A percentile compares a stretch with the other conserved stretches of the same genome.
phyloP scores from a whole-genome alignment of 2,113 vertebrate species.

The Egretta garzetta region DNA sequence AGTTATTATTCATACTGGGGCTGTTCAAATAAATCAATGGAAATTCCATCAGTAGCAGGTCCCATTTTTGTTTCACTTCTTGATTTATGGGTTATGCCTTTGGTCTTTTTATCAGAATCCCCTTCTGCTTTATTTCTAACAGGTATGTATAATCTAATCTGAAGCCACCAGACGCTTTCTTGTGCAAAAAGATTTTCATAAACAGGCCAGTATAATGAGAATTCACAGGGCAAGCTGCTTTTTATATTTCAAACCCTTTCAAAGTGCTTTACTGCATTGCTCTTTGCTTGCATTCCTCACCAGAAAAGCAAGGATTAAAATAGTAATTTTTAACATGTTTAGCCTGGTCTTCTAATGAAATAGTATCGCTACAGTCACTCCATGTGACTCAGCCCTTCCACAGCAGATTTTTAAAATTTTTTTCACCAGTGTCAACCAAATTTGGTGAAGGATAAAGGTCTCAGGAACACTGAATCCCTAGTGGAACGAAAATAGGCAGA shows the following conservation, averaged over 20 bases:
- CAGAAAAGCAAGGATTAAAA: background rate
- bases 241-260: background rate
- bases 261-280: background rate
- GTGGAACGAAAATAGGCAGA: background rate
- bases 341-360: background rate
- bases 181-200: conserved; percentile 11
- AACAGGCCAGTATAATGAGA: background rate
- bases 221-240: background rate
- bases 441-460: background rate
- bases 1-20: conserved; percentile 63
- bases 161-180: conserved; percentile 35
- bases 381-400: background rate
- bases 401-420: background rate
- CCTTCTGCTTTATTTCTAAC: conserved; percentile 46
- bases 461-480: background rate
- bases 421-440: background rate
- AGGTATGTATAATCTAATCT: conserved; percentile 46
- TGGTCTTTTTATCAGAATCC: conserved; percentile 59
- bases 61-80: conserved; percentile 47
- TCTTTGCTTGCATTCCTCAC: background rate
- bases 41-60: conserved; percentile 63
- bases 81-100: conserved; percentile 65
- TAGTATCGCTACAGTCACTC: background rate
- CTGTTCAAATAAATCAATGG: conserved; percentile 69
- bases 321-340: background rate